Evolutionary conservation across 2,888 invertebrate species (phyloP), one percentile per base, ranked within the genome.

Genomic region (Rhopalosiphum nymphaeae): DNA sequence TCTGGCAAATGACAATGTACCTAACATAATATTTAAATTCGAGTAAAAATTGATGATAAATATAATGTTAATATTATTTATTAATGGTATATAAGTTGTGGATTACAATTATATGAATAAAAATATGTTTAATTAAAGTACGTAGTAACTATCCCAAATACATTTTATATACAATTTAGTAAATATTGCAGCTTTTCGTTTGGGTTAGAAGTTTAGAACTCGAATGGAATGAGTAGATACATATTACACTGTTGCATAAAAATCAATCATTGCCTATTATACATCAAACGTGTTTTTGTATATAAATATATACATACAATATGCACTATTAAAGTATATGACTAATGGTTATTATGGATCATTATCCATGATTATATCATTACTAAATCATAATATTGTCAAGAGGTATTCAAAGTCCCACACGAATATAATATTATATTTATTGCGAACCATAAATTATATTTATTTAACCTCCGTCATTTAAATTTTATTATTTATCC

Each of bases 371-470:
- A 91, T 78, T 78, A 49, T 56, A 46, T 25, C 36, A 36, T 53
- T 11, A 91, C 13, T 53, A 36, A 67, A 90, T 90, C 67, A 90
- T 36, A 90, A 49, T 49, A 53, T 53, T 91, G 91, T 91, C 78
- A 78, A 42, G 49, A 53, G 11, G 26, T 1, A 42, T 78, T 84
- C 78, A 16, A 25, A 91, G 42, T 78, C 91, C 91, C 49, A 78
- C 91, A 36, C 78, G 90, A 49, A 9, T 49, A 53, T 29, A 29
- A 61, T 61, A 1, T 36, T 11, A 90, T 67, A 78, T 78, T 90
- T 90, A 91, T 91, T 36, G 91, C 36, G n/a, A 49, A 42, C 49
- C 13, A 78, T 91, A 78, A 78, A 91, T 78, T 91, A 91, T 91
- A 46, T 91, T 49, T 84, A 1, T 91, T 36, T 84, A 91, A 91